Evolutionary conservation across 2,797 vertebrate species (phyloP).

Genomic region (Gymnoscopelus microlampas): DNA sequence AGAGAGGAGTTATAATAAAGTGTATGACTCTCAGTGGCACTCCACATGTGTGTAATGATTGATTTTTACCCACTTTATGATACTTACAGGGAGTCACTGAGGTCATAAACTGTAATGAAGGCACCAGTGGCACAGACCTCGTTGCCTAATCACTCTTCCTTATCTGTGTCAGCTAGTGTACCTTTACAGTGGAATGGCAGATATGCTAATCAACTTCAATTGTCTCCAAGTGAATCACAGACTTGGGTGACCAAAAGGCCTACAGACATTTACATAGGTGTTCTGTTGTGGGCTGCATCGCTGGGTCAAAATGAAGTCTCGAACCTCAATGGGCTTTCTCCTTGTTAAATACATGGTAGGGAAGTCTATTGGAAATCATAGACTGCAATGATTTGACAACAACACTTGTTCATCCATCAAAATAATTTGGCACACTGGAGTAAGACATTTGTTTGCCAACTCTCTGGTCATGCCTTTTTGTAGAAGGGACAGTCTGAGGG

Average conservation of each 20-base stretch:
- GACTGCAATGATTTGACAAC: background rate
- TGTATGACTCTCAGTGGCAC: background rate
- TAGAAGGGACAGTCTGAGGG: slow-evolving; percentile 10
- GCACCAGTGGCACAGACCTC: background rate
- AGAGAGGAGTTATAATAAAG: background rate
- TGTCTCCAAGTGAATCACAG: slow-evolving; percentile 1
- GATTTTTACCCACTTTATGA: background rate
- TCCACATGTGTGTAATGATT: background rate
- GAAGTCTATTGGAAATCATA: background rate
- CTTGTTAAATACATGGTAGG: background rate
- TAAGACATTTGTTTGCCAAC: background rate
- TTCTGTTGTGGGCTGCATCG: background rate
- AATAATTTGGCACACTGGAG: background rate
- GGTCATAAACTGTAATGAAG: slow-evolving; percentile 21
- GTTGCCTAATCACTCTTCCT: slow-evolving; percentile 37
- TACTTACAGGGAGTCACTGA: slow-evolving; percentile 3
- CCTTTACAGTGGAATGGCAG: slow-evolving; percentile 41
- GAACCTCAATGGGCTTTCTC: background rate
- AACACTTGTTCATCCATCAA: background rate
- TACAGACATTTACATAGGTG: slow-evolving; percentile 4
- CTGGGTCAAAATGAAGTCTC: no score
- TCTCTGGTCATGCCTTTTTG: slow-evolving; percentile 25
- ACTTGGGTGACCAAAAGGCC: background rate
- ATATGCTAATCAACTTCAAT: slow-evolving; percentile 18
- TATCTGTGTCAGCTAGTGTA: slow-evolving; percentile 45